Base-by-base conservation (phyloP, 2,888 invertebrate genomes). In the Podotricha telesiphe region DNA sequence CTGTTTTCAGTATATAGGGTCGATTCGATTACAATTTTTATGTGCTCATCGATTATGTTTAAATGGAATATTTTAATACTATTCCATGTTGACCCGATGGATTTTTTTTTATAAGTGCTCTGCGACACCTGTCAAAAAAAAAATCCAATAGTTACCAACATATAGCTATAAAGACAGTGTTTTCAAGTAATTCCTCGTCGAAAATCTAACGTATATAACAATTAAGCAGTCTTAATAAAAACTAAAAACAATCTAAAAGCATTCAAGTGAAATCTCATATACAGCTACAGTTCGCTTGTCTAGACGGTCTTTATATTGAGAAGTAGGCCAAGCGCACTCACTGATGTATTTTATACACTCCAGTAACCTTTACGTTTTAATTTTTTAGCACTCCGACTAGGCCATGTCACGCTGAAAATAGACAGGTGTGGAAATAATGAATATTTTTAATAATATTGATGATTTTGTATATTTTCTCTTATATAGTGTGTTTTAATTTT, bases 291-390 rank as follows among this genome's bases (percentile, higher is more conserved):
- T 65, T 65, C 68, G 65, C 65, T 50, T 70, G 71, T 71, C 71
- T 71, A 68, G 71, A 71, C 71, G 58, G 59, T 47, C 47, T 65
- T 66, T 66, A 65, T 63, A 68, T 51, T 67, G 28, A 70, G 61
- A 70, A 70, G 58, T 68, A 71, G 71, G 71, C 65, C 71, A 68
- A 68, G 58, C 53, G 65, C 50, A 71, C 65, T 55, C 71, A 65
- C 62, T 68, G 68, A 71, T 61, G 65, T 71, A 71, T 71, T 68
- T 71, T 62, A 68, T 71, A 68, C 71, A 63, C 68, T 71, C 65
- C 65, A 68, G 68, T 37, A 68, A 68, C 62, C 65, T 71, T 71
- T 63, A 62, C 63, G 63, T 65, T 71, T 71, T 71, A 71, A 68
- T 68, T 68, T 71, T 71, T 71, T 68, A 68, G 62, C 66, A 68